Base-by-base conservation (phyloP, 2,797 vertebrate species). In the Sebastes baramenuke region DNA sequence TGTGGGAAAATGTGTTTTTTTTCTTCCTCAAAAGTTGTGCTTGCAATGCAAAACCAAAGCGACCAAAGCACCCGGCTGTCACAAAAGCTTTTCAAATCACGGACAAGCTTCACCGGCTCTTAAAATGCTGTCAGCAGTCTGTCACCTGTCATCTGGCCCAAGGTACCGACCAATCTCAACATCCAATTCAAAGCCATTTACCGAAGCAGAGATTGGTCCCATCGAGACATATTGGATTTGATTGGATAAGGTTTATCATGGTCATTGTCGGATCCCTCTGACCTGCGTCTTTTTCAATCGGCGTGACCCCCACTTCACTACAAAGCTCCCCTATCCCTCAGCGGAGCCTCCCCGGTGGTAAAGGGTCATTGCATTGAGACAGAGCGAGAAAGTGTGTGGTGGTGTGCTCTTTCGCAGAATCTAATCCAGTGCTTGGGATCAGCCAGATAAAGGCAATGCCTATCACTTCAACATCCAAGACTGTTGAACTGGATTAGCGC, bases 341-440 rank as follows among this genome's bases (percentile, higher is more conserved):
- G 59, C 67, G 2, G 68, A 84, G 73, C 42, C 20, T 60, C 5
- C 18, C 27, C 61, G 18, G 22, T 8, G 24, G 58, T 36, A 22
- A 75, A 62, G 49, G 90, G 87, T 88, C 89, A 79, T 24, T 66
- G 64, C 77, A 46, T 66, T 27, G 64, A 83, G 72, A 84, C 61
- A 34, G 36, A 55, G 66, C 20, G 4, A 69, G 60, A 49, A 34
- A 14, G 76, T 46, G 60, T 34, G 77, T 12, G 49, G 18, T 59
- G 49, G 62, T 71, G 76, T 64, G 55, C 38, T 77, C 34, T 75
- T 83, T 70, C 30, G 22, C 75, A 56, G 34, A 86, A 61, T 86
- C 76, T 92, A 90, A 92, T 94, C 93, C 89, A 84, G 84, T 86
- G 81, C 61, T 61, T 87, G 89, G 88, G 88, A 89, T 93, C 86